phyloP scores from a whole-genome alignment of 2,888 invertebrate genomes.

The Eristalis intricaria region DNA sequence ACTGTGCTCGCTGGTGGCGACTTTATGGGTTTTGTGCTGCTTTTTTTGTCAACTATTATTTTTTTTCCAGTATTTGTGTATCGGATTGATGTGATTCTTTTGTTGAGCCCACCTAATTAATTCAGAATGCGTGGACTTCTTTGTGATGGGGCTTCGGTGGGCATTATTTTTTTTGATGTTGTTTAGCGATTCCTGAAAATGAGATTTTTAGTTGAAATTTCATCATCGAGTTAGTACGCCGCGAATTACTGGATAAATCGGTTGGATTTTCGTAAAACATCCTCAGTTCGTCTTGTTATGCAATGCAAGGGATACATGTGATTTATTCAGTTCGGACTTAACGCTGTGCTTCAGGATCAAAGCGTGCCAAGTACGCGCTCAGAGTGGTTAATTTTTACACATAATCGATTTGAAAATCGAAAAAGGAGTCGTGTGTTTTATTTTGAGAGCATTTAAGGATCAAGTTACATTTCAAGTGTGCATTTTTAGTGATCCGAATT shows the following conservation, averaged over 20 bases:
- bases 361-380: neutral
- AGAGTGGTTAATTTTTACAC: neutral
- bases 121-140: slow-evolving; percentile 76
- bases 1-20: slow-evolving; percentile 69
- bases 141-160: slow-evolving; percentile 41
- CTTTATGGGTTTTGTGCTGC: slow-evolving; percentile 76
- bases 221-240: slow-evolving; percentile 65
- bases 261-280: slow-evolving; percentile 64
- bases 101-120: slow-evolving; percentile 78
- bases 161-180: neutral
- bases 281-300: slow-evolving; percentile 53
- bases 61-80: slow-evolving; percentile 30
- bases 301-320: slow-evolving; percentile 51
- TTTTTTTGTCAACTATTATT: slow-evolving; percentile 15
- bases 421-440: neutral
- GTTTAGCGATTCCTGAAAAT: slow-evolving; percentile 44
- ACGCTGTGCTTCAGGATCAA: neutral
- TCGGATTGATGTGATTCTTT: slow-evolving; percentile 61
- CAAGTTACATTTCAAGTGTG: slow-evolving; percentile 1
- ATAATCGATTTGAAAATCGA: neutral
- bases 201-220: slow-evolving; percentile 45
- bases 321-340: slow-evolving; percentile 21
- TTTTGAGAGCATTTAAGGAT: neutral
- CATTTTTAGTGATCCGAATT: neutral
- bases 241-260: slow-evolving; percentile 70